Percentiles rank a stretch among this genome's conserved stretches.
Conservation (phyloP, 2,888 invertebrate species). For the Apodemia zela region DNA sequence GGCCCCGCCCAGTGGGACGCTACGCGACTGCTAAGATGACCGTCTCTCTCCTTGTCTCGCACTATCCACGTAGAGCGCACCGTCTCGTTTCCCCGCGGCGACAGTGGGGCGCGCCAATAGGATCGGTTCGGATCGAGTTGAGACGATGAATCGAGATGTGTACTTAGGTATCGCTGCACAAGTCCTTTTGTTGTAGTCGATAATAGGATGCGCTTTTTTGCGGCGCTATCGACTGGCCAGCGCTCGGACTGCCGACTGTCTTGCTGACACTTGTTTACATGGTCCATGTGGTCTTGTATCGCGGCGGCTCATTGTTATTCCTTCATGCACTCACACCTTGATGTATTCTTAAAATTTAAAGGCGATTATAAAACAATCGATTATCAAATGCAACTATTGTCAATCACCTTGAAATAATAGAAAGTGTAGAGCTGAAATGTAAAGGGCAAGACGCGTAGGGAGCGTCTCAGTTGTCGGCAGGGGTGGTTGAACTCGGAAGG, state of each 20-base stretch:
- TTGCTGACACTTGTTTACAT: slow-evolving; percentile 54
- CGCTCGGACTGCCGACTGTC: slow-evolving; percentile 45
- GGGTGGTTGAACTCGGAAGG: slow-evolving; percentile 76
- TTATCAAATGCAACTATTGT: slow-evolving; percentile 31
- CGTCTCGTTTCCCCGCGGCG: slow-evolving; percentile 67
- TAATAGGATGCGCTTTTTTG: slow-evolving; percentile 79
- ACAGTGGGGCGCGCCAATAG: slow-evolving; percentile 79
- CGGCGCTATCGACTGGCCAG: slow-evolving; percentile 53
- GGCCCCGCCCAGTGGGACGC: slow-evolving; percentile 83
- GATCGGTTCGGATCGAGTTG: slow-evolving; percentile 78
- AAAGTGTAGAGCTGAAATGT: slow-evolving; percentile 53
- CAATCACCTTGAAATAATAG: slow-evolving; percentile 57
- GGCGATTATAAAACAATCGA: slow-evolving; percentile 13
- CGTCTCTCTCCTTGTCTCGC: slow-evolving; percentile 72
- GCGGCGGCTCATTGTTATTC: slow-evolving; percentile 18
- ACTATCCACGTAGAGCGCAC: slow-evolving; percentile 39
- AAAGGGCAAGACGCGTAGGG: slow-evolving; percentile 67
- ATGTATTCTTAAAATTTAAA: slow-evolving; percentile 1
- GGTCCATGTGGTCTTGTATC: slow-evolving; percentile 30
- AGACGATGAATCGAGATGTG: slow-evolving; percentile 81
- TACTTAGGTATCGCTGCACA: slow-evolving; percentile 80
- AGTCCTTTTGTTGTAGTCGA: slow-evolving; percentile 80
- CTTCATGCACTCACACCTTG: neutral
- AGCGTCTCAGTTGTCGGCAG: slow-evolving; percentile 55
- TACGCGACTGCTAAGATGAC: slow-evolving; percentile 77